Conservation (phyloP, 37 sponge, comb jelly and placozoan genomes). For the Bolinopsis microptera region DNA sequence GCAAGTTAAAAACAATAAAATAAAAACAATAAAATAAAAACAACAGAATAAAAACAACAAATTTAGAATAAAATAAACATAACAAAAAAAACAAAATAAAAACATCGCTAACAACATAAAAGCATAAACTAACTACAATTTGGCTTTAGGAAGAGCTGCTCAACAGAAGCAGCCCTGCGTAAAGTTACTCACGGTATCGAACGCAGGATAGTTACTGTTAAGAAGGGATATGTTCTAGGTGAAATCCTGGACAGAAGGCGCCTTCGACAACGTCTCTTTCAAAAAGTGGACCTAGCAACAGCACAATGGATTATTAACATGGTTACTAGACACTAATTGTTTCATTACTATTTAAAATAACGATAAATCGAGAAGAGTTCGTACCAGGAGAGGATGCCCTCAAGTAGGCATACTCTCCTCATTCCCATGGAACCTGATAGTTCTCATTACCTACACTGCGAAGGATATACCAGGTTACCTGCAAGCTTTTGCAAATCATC, state of each 20-base stretch:
- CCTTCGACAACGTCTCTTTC: neutral
- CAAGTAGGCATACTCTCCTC: conserved; percentile 9
- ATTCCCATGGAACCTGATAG: conserved; percentile 30
- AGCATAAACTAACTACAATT: neutral
- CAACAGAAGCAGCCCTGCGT: neutral
- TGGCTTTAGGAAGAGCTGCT: neutral
- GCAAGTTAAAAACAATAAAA: too few relatives aligned
- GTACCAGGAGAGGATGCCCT: neutral
- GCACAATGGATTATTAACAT: neutral
- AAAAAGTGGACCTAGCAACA: neutral
- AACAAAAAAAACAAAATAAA: too few relatives aligned
- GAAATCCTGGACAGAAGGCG: neutral
- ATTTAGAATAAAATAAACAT: too few relatives aligned
- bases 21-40: too few relatives aligned
- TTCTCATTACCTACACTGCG: neutral
- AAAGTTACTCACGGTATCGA: neutral
- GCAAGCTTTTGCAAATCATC: neutral
- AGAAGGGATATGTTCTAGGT: neutral
- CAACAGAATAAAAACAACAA: too few relatives aligned
- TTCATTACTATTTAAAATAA: neutral
- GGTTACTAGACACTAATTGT: neutral
- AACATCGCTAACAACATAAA: too few relatives aligned
- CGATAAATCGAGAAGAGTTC: neutral
- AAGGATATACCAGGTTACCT: neutral
- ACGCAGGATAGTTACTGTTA: neutral